Conservation (phyloP, 2,888 invertebrate genomes). For the Augiades crinisus region DNA sequence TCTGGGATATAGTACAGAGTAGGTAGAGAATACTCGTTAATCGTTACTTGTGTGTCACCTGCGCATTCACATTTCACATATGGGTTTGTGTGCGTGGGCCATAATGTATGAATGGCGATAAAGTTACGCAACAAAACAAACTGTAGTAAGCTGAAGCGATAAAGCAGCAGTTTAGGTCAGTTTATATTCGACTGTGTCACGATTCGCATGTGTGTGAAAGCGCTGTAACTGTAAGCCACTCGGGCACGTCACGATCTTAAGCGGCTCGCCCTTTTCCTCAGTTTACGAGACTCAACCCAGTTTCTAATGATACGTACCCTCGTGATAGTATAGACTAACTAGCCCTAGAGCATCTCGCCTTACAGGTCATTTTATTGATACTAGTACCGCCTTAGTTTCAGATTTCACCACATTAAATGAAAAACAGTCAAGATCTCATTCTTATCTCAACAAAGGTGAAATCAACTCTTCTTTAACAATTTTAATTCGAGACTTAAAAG, state of each 20-base stretch:
- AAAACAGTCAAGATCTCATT: background rate
- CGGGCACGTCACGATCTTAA: conserved; percentile 24
- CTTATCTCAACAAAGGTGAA: too few relatives aligned
- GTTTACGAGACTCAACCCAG: conserved; percentile 61
- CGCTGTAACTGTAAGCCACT: conserved; percentile 14
- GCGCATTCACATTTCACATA: background rate
- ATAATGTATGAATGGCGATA: conserved; percentile 18
- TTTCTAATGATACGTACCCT: conserved; percentile 53
- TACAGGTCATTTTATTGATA: too few relatives aligned
- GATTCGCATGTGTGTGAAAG: background rate
- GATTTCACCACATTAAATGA: background rate
- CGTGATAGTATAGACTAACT: conserved; percentile 18
- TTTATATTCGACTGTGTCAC: background rate
- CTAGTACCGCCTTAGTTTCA: too few relatives aligned
- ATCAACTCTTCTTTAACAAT: too few relatives aligned
- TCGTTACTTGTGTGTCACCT: background rate
- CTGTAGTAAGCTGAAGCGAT: background rate
- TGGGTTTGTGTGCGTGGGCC: conserved; percentile 8
- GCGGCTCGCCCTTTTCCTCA: conserved; percentile 39
- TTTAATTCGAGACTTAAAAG: too few relatives aligned
- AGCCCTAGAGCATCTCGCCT: background rate
- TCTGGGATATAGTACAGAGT: too few relatives aligned
- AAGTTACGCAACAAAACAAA: conserved; percentile 12
- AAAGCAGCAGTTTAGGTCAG: background rate
- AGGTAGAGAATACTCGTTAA: too few relatives aligned